phyloP scores from a whole-genome alignment of 2,888 invertebrate genomes.

The Drosophila kokeensis region DNA sequence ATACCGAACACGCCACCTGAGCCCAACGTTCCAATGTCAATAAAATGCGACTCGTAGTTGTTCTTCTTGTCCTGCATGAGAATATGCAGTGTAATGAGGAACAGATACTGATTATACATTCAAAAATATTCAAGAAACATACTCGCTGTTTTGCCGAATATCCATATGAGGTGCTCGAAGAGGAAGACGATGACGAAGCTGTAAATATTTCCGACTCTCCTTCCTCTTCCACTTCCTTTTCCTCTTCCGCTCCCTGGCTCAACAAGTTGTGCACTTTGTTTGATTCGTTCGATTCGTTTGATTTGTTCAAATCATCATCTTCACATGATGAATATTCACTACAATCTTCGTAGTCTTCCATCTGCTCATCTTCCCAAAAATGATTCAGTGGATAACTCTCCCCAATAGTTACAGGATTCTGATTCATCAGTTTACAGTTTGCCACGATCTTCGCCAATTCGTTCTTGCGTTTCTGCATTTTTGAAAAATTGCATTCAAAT shows the following conservation, averaged over 20 bases:
- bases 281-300: no score
- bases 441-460: slow-evolving; percentile 40
- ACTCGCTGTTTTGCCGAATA: not conserved
- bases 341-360: slow-evolving; percentile 34
- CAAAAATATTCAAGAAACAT: not conserved
- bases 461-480: slow-evolving; percentile 41
- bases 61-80: not conserved
- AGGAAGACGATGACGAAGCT: not conserved
- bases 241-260: not conserved
- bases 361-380: rapidly evolving
- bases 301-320: not conserved
- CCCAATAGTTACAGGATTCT: not conserved
- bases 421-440: slow-evolving; percentile 16
- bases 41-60: slow-evolving; percentile 74
- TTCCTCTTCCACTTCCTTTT: no score
- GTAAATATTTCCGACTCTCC: slow-evolving; percentile 27
- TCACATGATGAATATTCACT: not conserved
- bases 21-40: slow-evolving; percentile 82
- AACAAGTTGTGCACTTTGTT: not conserved
- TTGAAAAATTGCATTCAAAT: not conserved
- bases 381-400: rapidly evolving
- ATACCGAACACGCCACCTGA: slow-evolving; percentile 87
- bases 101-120: not conserved
- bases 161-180: not conserved
- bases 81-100: not conserved